Percentiles rank a stretch among this genome's conserved stretches.
Conservation (phyloP, 2,113 vertebrate species). For the Varanus salvator region DNA sequence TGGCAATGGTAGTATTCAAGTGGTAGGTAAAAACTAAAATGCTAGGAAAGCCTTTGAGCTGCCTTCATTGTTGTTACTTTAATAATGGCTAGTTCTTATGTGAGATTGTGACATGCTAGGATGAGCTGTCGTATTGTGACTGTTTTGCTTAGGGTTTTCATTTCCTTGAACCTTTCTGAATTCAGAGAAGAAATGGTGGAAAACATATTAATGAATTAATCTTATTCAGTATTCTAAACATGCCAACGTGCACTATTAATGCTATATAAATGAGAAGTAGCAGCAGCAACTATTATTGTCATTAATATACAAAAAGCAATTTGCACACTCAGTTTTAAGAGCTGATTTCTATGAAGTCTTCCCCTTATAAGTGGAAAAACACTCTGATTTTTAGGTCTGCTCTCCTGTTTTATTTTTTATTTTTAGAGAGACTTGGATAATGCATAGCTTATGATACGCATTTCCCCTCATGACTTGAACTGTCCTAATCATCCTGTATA, state of each 20-base stretch:
- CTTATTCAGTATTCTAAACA: not conserved
- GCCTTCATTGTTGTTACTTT: not conserved
- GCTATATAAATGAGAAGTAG: slow-evolving; percentile 17
- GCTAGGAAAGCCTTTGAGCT: not conserved
- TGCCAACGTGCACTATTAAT: not conserved
- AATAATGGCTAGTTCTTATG: not conserved
- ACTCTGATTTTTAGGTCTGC: not conserved
- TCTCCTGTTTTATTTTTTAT: not conserved
- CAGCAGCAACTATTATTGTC: not conserved
- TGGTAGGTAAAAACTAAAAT: not conserved
- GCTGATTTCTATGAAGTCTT: not conserved
- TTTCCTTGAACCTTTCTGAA: not conserved
- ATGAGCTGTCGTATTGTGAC: not conserved
- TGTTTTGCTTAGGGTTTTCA: not conserved
- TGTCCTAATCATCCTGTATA: not conserved
- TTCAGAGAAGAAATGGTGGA: not conserved
- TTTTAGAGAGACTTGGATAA: not conserved
- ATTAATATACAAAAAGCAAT: slow-evolving; percentile 20
- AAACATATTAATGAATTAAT: not conserved
- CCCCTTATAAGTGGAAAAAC: not conserved
- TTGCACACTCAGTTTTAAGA: not conserved
- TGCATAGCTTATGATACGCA: too few relatives aligned
- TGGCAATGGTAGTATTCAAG: not conserved
- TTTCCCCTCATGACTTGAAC: not conserved
- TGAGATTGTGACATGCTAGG: not conserved